Percentiles rank a stretch among this genome's conserved stretches.
Evolutionary conservation across 1,140 invertebrate species (phyloP).

Genomic region (Armadillidium nasatum): DNA sequence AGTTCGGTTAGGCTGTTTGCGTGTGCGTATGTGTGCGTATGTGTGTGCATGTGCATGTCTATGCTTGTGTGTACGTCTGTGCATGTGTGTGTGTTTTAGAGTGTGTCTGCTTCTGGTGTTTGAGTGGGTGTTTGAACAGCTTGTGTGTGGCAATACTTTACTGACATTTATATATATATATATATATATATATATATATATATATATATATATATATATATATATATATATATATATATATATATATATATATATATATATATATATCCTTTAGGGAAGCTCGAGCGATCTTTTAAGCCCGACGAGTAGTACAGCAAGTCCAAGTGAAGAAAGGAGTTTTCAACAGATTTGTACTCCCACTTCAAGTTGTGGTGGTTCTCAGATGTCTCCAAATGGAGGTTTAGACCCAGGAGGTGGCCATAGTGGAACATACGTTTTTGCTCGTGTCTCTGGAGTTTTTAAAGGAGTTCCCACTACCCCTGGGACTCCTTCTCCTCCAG

Average conservation of each 20-base stretch:
- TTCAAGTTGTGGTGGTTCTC: background rate
- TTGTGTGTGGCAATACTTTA: no score
- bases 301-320: background rate
- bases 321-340: background rate
- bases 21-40: background rate
- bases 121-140: no score
- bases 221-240: no score
- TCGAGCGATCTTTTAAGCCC: background rate
- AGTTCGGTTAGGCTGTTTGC: background rate
- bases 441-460: background rate
- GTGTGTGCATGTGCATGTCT: background rate
- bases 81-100: background rate
- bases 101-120: no score
- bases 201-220: no score
- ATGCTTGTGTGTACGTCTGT: background rate
- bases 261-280: background rate
- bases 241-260: conserved; percentile 9
- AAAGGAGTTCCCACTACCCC: conserved; percentile 29
- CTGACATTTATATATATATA: no score
- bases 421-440: background rate
- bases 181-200: no score
- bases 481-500: conserved; percentile 33
- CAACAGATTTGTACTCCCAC: background rate
- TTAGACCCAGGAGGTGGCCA: background rate
- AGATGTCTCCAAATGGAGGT: background rate